Evolutionary conservation across 2,797 vertebrate species (phyloP).

Genomic region (Pachyuromys duprasi): DNA sequence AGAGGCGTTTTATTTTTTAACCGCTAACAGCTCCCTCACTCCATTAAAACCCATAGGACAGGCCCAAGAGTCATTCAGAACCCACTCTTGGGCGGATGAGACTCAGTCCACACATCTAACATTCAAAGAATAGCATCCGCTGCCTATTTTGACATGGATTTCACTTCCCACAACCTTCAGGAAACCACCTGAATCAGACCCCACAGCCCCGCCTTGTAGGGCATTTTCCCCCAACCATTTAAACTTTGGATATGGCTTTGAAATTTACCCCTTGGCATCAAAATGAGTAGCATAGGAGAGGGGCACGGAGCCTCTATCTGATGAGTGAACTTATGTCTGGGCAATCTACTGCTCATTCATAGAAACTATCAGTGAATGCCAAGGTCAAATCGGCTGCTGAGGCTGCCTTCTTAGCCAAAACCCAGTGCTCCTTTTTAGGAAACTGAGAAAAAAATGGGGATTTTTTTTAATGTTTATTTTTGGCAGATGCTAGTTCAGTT

Average conservation of each 20-base stretch:
- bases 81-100: neutral
- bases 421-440: conserved; percentile 73
- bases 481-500: conserved; percentile 43
- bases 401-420: conserved; percentile 49
- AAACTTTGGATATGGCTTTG: neutral
- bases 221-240: neutral
- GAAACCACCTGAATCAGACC: neutral
- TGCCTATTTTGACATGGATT: conserved; percentile 66
- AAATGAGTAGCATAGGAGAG: neutral
- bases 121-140: conserved; percentile 48
- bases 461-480: conserved; percentile 40
- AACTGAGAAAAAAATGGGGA: conserved; percentile 63
- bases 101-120: conserved; percentile 53
- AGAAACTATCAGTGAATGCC: neutral
- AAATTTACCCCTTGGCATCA: neutral
- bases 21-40: conserved; percentile 70
- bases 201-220: neutral
- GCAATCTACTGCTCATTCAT: neutral
- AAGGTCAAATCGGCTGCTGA: neutral
- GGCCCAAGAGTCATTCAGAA: neutral
- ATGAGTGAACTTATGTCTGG: neutral
- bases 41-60: conserved; percentile 51
- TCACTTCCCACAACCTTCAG: conserved; percentile 61
- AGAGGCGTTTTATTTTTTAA: conserved; percentile 83
- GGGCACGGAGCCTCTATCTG: neutral